Evolutionary conservation across 2,888 invertebrate genomes (phyloP).

Genomic region (Drosophila stalkeri): DNA sequence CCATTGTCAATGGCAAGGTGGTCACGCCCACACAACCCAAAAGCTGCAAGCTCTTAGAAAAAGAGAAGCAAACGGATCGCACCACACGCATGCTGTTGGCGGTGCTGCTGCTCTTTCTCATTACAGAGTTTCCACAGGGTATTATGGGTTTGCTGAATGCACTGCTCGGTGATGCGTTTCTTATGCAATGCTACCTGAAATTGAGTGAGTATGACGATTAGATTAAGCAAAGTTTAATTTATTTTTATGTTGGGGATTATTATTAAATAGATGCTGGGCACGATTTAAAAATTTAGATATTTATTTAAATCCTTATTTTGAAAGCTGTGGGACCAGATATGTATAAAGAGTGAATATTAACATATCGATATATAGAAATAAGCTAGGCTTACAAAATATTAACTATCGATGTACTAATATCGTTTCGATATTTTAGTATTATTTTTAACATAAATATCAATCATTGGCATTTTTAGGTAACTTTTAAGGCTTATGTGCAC

Average conservation of each 20-base stretch:
- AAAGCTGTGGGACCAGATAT: neutral
- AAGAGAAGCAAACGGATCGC: conserved; percentile 90
- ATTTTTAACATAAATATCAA: no score
- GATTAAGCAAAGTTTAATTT: neutral
- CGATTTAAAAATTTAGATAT: no score
- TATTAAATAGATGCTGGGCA: neutral
- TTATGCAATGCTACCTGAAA: conserved; percentile 91
- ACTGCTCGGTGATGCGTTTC: conserved; percentile 90
- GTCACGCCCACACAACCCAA: conserved; percentile 72
- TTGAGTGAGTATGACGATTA: conserved; percentile 87
- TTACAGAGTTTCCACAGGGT: conserved; percentile 96
- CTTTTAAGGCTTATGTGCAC: no score
- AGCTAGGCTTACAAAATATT: no score
- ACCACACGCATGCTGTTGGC: conserved; percentile 96
- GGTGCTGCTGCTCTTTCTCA: conserved; percentile 92
- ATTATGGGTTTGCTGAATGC: conserved; percentile 92
- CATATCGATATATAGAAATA: neutral
- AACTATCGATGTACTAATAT: neutral
- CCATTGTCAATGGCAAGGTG: conserved; percentile 84
- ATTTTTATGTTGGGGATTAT: neutral
- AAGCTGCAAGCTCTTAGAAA: conserved; percentile 84
- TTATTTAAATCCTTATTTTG: neutral
- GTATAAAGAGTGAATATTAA: neutral
- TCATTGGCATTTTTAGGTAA: no score
- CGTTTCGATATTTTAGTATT: neutral